phyloP scores from a whole-genome alignment of 2,797 vertebrate genomes.

The Tiaroga cobitis region DNA sequence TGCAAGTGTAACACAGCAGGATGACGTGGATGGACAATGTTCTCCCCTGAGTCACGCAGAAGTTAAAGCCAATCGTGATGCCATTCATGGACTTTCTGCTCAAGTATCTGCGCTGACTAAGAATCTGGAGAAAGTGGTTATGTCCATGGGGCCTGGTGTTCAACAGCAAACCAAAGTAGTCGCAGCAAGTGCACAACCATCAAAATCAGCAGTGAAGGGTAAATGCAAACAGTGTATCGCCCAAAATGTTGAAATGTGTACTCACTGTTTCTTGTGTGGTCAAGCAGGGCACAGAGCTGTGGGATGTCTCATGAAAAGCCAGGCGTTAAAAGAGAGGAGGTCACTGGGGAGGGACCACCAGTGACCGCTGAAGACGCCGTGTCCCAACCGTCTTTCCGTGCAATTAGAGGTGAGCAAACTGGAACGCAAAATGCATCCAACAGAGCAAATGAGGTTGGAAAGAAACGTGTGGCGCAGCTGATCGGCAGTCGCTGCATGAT shows the following conservation, averaged over 20 bases:
- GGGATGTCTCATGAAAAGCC: slow-evolving; percentile 13
- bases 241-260: slow-evolving; percentile 12
- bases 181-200: neutral
- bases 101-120: slow-evolving; percentile 46
- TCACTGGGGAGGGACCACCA: slow-evolving; percentile 52
- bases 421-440: neutral
- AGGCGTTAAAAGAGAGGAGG: slow-evolving; percentile 18
- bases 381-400: neutral
- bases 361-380: neutral
- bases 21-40: neutral
- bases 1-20: slow-evolving; percentile 36
- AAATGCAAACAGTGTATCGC: slow-evolving; percentile 19
- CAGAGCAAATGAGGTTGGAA: neutral
- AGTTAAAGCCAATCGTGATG: slow-evolving; percentile 46
- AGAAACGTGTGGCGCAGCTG: slow-evolving; percentile 16
- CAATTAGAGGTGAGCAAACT: neutral
- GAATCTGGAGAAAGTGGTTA: slow-evolving; percentile 26
- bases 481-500: slow-evolving; percentile 46
- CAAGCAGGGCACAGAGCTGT: slow-evolving; percentile 44
- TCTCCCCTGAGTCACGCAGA: slow-evolving; percentile 9
- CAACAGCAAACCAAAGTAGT: neutral
- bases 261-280: slow-evolving; percentile 51
- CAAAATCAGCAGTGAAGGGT: neutral
- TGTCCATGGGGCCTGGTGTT: neutral
- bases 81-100: slow-evolving; percentile 40